Conservation (phyloP, 2,113 vertebrate species). For the Tetraodon nigroviridis region DNA sequence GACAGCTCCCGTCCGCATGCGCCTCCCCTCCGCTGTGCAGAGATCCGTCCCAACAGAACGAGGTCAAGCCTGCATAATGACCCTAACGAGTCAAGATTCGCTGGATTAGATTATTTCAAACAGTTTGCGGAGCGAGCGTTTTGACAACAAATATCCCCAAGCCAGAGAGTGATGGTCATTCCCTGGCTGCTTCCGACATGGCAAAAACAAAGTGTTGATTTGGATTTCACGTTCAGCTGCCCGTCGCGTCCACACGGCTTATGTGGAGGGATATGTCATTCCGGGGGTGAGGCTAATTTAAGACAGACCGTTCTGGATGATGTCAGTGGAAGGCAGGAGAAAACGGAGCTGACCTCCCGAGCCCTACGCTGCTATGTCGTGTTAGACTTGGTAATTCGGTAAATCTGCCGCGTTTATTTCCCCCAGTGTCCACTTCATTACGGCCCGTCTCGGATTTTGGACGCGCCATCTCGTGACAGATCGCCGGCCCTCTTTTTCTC, state of each 20-base stretch:
- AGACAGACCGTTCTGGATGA: constrained; percentile 61
- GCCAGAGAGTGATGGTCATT: constrained; percentile 71
- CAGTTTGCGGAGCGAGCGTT: constrained; percentile 57
- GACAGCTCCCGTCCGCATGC: constrained; percentile 54
- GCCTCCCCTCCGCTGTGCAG: constrained; percentile 39
- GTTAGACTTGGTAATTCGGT: constrained; percentile 62
- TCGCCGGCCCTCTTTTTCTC: constrained; percentile 34
- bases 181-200: constrained; percentile 69
- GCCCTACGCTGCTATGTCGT: constrained; percentile 52
- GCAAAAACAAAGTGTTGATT: constrained; percentile 75
- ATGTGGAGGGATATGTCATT: constrained; percentile 69
- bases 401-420: constrained; percentile 58
- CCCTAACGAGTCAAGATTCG: constrained; percentile 70
- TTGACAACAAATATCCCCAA: constrained; percentile 74
- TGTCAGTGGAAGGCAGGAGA: constrained; percentile 54
- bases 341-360: constrained; percentile 67
- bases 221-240: constrained; percentile 71
- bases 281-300: constrained; percentile 69
- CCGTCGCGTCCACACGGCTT: constrained; percentile 54
- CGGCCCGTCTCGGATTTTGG: constrained; percentile 43
- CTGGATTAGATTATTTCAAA: constrained; percentile 71
- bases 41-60: constrained; percentile 73
- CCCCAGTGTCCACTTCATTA: constrained; percentile 60
- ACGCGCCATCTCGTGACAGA: constrained; percentile 56
- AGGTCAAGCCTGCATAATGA: constrained; percentile 76